Base-by-base conservation (phyloP, 2,888 invertebrate species). In the Dysmachus trigonus region DNA sequence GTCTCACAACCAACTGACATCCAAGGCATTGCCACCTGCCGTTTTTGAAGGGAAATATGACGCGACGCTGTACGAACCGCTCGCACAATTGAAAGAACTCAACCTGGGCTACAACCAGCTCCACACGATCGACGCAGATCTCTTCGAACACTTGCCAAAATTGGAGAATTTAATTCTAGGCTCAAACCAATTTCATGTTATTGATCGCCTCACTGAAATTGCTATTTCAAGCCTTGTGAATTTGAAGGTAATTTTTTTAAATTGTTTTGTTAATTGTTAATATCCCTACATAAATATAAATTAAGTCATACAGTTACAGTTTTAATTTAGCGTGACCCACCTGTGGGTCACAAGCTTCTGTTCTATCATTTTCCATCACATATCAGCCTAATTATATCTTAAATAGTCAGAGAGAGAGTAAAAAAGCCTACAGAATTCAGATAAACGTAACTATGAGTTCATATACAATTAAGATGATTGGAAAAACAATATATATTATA, bases 61-160 rank as follows among this genome's bases (percentile, higher is more conserved):
- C 2, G 30, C 84, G 0, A 38, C 88, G 1, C 87, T 89, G 33
- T 91, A 89, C 87, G 87, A 89, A 79, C 90, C 92, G 0, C 47
- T 92, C 22, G 87, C 86, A 2, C 89, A 90, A 22, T 41, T 91
- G 8, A 89, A 87, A 62, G 89, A 90, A 38, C 86, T 92, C 0
- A 89, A 95, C 89, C 91, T 98, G 87, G 95, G 95, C 0, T 91
- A 94, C 90, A 98, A 98, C 90, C 92, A 93, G 30, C 91, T 97
- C 0, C 95, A 96, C 89, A 94, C 94, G 0, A 90, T 97, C n/a
- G 90, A 96, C 89, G 93, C 93, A 81, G 95, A 96, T 90, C 89
- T 96, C 1, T 97, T 98, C 90, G 95, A 96, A 89, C 97, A 97
- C 90, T 91, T 95, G 3, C 93, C 94, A 0, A 93, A 94, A 77